phyloP scores from a whole-genome alignment of 2,888 invertebrate species.

The Caenorhabditis japonica region DNA sequence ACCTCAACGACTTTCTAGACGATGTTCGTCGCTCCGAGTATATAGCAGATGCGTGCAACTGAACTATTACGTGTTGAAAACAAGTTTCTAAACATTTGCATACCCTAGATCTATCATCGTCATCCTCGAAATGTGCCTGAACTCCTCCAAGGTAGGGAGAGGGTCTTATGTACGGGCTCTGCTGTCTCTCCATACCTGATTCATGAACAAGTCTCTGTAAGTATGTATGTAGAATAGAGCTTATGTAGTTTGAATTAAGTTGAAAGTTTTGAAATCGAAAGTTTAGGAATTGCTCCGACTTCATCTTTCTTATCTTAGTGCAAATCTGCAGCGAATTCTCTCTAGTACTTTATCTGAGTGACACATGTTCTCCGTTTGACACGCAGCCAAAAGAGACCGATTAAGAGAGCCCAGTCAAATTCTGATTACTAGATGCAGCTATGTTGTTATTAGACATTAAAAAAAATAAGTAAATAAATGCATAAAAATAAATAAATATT shows the following conservation, averaged over 20 bases:
- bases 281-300: no score
- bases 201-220: slow-evolving; percentile 48
- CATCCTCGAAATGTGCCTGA: slow-evolving; percentile 49
- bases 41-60: slow-evolving; percentile 38
- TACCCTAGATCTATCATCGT: slow-evolving; percentile 40
- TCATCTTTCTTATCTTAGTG: no score
- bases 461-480: no score
- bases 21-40: slow-evolving; percentile 54
- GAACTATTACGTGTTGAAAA: background rate
- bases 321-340: no score
- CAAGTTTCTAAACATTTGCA: background rate
- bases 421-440: no score
- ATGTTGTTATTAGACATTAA: no score
- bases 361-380: no score
- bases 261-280: no score
- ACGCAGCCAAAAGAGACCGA: no score
- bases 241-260: background rate
- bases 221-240: background rate
- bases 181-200: slow-evolving; percentile 26
- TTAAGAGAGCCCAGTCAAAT: no score
- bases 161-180: slow-evolving; percentile 36
- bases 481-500: no score
- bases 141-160: slow-evolving; percentile 35
- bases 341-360: no score
- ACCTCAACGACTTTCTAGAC: slow-evolving; percentile 53